phyloP scores from a whole-genome alignment of 2,113 vertebrate genomes.

The Amphiprion ocellaris region DNA sequence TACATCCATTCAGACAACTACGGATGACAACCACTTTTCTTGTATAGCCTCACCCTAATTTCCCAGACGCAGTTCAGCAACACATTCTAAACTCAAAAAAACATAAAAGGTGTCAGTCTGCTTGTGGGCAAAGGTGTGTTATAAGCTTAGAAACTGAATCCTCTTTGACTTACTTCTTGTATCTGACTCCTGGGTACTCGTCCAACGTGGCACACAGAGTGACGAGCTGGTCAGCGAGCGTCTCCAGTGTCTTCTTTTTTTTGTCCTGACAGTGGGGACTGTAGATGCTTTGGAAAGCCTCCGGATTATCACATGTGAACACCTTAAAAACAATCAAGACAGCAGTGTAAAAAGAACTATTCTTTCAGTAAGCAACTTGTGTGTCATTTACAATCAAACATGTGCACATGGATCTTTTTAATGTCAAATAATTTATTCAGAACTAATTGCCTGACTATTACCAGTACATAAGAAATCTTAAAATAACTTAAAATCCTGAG shows the following conservation, averaged over 20 bases:
- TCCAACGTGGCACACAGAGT: conserved; percentile 94
- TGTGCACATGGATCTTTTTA: background rate
- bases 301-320: conserved; percentile 91
- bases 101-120: background rate
- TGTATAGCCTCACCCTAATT: background rate
- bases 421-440: background rate
- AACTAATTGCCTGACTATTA: background rate
- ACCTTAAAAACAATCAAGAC: conserved; percentile 83
- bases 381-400: background rate
- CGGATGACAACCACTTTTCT: background rate
- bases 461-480: background rate
- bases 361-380: background rate
- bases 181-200: conserved; percentile 95
- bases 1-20: background rate
- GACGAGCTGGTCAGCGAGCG: conserved; percentile 93
- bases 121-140: conserved; percentile 22
- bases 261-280: conserved; percentile 87
- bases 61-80: conserved; percentile 5
- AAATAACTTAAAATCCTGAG: background rate
- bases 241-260: conserved; percentile 86
- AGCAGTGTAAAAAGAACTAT: background rate
- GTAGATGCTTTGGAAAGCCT: conserved; percentile 92
- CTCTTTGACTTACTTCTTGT: conserved; percentile 87
- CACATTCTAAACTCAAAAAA: background rate
- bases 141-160: conserved; percentile 35